phyloP scores from a whole-genome alignment of 2,797 vertebrate species.

The Cyprinodon diabolis region DNA sequence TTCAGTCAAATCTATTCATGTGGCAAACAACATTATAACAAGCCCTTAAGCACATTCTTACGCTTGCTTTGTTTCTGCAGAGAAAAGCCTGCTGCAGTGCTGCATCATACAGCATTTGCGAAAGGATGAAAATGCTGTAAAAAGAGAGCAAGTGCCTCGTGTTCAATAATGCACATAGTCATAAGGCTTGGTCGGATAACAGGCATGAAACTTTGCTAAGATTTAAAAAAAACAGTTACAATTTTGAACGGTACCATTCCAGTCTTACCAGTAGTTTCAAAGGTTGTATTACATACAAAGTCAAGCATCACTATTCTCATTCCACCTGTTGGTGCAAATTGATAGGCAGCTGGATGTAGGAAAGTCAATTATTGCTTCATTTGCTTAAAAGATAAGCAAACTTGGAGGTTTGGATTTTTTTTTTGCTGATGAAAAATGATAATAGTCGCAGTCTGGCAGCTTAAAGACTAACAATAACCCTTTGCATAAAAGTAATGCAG shows the following conservation, averaged over 20 bases:
- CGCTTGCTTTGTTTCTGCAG: slow-evolving; percentile 23
- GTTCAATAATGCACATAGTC: not conserved
- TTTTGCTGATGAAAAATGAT: no score
- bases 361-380: no score
- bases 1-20: slow-evolving; percentile 11
- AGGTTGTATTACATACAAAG: no score
- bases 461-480: no score
- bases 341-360: no score
- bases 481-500: no score
- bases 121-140: slow-evolving; percentile 10
- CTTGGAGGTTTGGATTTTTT: no score
- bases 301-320: no score
- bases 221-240: not conserved
- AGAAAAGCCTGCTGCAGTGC: slow-evolving; percentile 22
- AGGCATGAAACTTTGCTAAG: not conserved
- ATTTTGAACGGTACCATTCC: not conserved
- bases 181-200: not conserved
- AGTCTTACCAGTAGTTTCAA: not conserved
- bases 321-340: no score
- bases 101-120: slow-evolving; percentile 34
- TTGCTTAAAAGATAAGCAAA: no score
- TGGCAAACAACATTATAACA: slow-evolving; percentile 22
- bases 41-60: slow-evolving; percentile 10
- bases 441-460: no score
- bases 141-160: not conserved